phyloP scores from a whole-genome alignment of 2,888 invertebrate species.

The Andrena dorsata region DNA sequence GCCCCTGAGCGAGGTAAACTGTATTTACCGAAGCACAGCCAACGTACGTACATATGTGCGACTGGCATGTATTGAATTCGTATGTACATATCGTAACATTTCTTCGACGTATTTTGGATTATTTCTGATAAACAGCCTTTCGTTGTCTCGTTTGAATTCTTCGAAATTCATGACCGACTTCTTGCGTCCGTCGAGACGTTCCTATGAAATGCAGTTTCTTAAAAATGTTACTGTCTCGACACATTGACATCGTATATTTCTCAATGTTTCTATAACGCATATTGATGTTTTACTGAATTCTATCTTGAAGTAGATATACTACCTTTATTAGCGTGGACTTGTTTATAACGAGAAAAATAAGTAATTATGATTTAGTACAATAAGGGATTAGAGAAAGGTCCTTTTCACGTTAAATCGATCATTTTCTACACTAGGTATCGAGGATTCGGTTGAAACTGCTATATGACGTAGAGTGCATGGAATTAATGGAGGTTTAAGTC shows the following conservation, averaged over 20 bases:
- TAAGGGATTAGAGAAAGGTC: too few species aligned
- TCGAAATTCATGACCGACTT: constrained; percentile 10
- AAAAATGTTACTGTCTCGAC: constrained; percentile 4
- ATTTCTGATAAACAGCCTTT: constrained; percentile 47
- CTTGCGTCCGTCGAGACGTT: background rate
- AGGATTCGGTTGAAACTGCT: too few species aligned
- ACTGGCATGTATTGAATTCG: constrained; percentile 42
- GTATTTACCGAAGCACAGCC: constrained; percentile 61
- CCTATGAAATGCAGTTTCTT: constrained; percentile 10
- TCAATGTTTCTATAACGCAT: background rate
- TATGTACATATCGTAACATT: constrained; percentile 34
- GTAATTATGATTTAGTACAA: too few species aligned
- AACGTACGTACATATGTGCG: constrained; percentile 8
- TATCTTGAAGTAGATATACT: background rate
- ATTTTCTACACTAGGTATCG: too few species aligned
- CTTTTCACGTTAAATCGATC: too few species aligned
- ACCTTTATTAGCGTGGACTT: too few species aligned
- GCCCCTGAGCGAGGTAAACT: constrained; percentile 54
- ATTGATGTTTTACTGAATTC: background rate
- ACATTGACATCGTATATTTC: constrained; percentile 10
- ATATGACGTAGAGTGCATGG: too few species aligned
- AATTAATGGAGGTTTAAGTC: too few species aligned
- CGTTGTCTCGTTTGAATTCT: background rate
- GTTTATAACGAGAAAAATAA: too few species aligned
- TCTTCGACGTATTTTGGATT: constrained; percentile 53